Conservation (phyloP, 1,140 invertebrate genomes). For the Diabrotica undecimpunctata region DNA sequence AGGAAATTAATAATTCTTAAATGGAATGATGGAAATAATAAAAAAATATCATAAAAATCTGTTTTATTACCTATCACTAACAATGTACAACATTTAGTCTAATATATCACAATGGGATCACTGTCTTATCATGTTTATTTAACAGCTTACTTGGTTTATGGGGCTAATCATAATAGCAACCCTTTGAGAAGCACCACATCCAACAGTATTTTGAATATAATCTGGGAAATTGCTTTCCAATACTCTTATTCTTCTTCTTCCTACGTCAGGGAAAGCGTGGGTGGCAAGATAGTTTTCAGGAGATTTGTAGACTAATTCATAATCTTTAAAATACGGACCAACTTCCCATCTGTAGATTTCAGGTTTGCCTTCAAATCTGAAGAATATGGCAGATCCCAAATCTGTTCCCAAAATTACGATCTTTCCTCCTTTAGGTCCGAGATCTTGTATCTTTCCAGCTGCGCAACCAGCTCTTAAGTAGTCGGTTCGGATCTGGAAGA, state of each 20-base stretch:
- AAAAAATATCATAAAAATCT: no score
- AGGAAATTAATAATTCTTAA: no score
- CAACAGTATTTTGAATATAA: slow-evolving; percentile 58
- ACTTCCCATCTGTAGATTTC: slow-evolving; percentile 53
- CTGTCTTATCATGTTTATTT: no score
- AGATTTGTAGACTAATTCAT: slow-evolving; percentile 52
- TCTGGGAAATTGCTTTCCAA: slow-evolving; percentile 63
- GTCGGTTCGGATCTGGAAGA: slow-evolving; percentile 57
- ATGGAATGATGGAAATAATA: no score
- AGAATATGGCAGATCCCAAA: slow-evolving; percentile 57
- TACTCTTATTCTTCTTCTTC: slow-evolving; percentile 54
- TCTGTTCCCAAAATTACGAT: slow-evolving; percentile 61
- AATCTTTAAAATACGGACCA: slow-evolving; percentile 44
- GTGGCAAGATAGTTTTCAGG: slow-evolving; percentile 54
- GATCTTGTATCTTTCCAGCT: slow-evolving; percentile 52
- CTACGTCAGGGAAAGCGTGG: slow-evolving; percentile 56
- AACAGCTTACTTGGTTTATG: slow-evolving; percentile 7
- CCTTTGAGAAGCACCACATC: slow-evolving; percentile 56
- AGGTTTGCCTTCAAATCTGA: slow-evolving; percentile 51
- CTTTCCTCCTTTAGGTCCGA: slow-evolving; percentile 53
- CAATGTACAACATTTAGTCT: not conserved
- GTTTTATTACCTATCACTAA: not conserved
- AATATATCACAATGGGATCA: no score
- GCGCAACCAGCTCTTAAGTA: slow-evolving; percentile 53
- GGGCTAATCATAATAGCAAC: slow-evolving; percentile 51